Base-by-base conservation (phyloP, 2,888 invertebrate species). In the Meghimatium bilineatum region DNA sequence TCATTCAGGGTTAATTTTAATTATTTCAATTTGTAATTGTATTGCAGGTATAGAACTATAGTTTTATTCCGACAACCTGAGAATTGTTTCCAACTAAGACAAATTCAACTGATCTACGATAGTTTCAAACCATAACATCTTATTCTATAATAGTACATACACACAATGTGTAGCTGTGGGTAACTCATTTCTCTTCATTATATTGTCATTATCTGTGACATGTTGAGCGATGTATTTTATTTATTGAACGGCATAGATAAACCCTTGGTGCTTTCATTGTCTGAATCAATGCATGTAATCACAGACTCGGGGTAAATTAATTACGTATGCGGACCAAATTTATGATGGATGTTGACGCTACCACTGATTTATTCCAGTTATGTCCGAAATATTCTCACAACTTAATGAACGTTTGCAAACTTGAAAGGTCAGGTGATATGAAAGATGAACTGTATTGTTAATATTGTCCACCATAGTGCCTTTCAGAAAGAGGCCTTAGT, bases 261-360 rank as follows among this genome's bases (percentile, higher is more conserved):
- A 83, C 83, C 82, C 83, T 83, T 78, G 83, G 83, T 83, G 83
- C 83, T 83, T 83, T 83, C 83, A 83, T 34, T 78, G 66, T 72
- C 56, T 78, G 71, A 78, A 36, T 49, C 38, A 52, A 63, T 77
- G 77, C 38, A 29, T 77, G 44, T 8, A 44, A 5, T 44, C 6
- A 12, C 44, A 8, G 44, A 44, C 44, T 44, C 44, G 5, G 77
- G 77, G 29, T 34, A 63, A 26, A 20, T 67, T 49, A 52, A 34
- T n/a, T 36, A n/a, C 26, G 32, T 76, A 76, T 72, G 67, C 26
- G 82, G 82, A 76, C 76, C 82, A 74, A 81, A 44, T 71, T 14
- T 20, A 71, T 74, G 60, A 34, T 34, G n/a, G 29, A 49, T 32
- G n/a, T 17, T 56, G 71, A 80, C 49, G 52, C 29, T 71, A 36